Percentiles rank a stretch among this genome's conserved stretches.
phyloP scores from a whole-genome alignment of 64 coral and sea anemone species.

The Pocillopora verrucosa region DNA sequence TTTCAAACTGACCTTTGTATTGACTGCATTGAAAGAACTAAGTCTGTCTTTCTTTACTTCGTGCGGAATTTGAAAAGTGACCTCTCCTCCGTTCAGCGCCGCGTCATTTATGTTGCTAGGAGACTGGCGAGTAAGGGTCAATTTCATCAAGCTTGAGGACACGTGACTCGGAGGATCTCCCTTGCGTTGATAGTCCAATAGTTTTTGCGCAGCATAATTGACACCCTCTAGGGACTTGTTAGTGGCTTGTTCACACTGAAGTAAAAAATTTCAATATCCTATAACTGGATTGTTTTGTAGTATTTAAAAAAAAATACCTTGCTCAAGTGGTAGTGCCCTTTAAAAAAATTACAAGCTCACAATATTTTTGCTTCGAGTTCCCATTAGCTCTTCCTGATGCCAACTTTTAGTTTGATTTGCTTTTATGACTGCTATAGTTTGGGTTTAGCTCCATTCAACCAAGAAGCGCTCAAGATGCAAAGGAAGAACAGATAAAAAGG shows the following conservation, averaged over 20 bases:
- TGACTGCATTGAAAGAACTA: not conserved
- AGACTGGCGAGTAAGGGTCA: constrained; percentile 26
- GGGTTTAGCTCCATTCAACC: too few relatives aligned
- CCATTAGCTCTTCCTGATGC: too few relatives aligned
- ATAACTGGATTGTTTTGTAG: not conserved
- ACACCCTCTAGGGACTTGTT: constrained; percentile 38
- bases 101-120: constrained; percentile 9
- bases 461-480: too few relatives aligned
- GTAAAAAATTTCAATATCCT: not conserved
- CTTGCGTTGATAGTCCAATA: constrained; percentile 8
- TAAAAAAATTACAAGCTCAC: too few relatives aligned
- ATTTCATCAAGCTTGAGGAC: not conserved
- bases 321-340: too few relatives aligned
- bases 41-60: constrained; percentile 22
- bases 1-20: constrained; percentile 36
- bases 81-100: constrained; percentile 2
- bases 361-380: too few relatives aligned
- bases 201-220: constrained; percentile 40
- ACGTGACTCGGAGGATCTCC: constrained; percentile 30
- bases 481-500: too few relatives aligned
- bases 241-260: constrained; percentile 32
- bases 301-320: too few relatives aligned
- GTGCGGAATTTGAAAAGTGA: constrained; percentile 14
- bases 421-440: too few relatives aligned
- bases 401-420: too few relatives aligned